Conservation (phyloP, 1,140 invertebrate genomes). For the Heliconius hewitsoni region DNA sequence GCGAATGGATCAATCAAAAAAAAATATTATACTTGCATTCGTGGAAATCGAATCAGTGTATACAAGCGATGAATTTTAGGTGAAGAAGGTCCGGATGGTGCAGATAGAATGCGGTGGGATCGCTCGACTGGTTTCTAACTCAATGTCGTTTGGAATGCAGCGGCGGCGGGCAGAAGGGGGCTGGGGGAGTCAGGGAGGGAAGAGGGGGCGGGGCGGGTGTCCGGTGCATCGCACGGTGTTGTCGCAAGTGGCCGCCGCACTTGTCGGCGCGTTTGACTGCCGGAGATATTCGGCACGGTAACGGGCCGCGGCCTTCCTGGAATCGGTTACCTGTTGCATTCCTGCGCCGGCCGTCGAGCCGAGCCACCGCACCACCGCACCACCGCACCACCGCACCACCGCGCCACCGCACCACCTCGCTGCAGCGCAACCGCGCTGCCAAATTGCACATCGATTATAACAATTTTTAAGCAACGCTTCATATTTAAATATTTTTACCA, state of each 20-base stretch:
- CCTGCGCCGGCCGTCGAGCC: constrained; percentile 61
- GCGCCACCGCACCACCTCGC: constrained; percentile 43
- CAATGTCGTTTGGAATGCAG: constrained; percentile 78
- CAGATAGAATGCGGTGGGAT: constrained; percentile 69
- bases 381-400: constrained; percentile 41
- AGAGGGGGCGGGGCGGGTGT: constrained; percentile 36
- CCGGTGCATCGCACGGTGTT: constrained; percentile 66
- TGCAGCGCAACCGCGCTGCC: constrained; percentile 8
- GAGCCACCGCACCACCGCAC: constrained; percentile 39
- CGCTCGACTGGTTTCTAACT: constrained; percentile 77
- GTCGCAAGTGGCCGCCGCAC: constrained; percentile 77
- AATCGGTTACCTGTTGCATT: constrained; percentile 80
- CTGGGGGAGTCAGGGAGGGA: constrained; percentile 31
- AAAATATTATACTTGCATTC: constrained; percentile 39
- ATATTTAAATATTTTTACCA: not conserved
- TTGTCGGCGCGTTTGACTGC: constrained; percentile 79
- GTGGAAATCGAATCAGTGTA: constrained; percentile 46
- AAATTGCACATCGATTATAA: constrained; percentile 17
- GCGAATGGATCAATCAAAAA: constrained; percentile 28
- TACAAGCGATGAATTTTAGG: constrained; percentile 53
- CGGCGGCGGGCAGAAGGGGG: constrained; percentile 41
- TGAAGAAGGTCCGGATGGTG: constrained; percentile 65
- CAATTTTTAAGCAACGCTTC: not conserved
- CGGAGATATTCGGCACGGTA: constrained; percentile 79
- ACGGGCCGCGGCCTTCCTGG: constrained; percentile 78